Evolutionary conservation across 2,797 vertebrate genomes (phyloP).

Genomic region (Sardinella longiceps): DNA sequence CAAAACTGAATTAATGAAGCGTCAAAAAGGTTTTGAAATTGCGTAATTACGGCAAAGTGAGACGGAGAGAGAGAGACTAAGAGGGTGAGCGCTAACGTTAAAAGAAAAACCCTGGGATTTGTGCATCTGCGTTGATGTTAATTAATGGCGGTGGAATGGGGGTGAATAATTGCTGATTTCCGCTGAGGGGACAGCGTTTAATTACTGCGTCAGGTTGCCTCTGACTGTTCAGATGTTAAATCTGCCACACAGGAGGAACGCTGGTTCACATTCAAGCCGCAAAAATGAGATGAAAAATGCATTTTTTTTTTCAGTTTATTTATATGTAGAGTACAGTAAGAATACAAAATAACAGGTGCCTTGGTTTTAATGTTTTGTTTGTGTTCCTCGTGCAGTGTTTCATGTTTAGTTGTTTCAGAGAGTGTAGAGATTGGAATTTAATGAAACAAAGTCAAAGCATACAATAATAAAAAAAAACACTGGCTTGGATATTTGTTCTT

Average conservation of each 20-base stretch:
- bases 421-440: slow-evolving; percentile 11
- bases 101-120: slow-evolving; percentile 19
- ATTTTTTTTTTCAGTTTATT: background rate
- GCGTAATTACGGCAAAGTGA: slow-evolving; percentile 22
- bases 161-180: slow-evolving; percentile 63
- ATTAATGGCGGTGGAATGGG: slow-evolving; percentile 60
- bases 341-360: background rate
- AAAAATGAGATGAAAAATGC: background rate
- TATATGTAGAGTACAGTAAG: background rate
- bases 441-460: background rate
- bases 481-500: background rate
- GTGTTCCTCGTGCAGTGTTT: background rate
- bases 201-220: slow-evolving; percentile 44
- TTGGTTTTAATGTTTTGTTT: background rate
- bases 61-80: background rate
- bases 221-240: slow-evolving; percentile 31
- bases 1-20: slow-evolving; percentile 29
- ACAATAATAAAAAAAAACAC: background rate
- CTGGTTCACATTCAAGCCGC: background rate
- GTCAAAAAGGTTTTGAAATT: slow-evolving; percentile 11
- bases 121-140: slow-evolving; percentile 42
- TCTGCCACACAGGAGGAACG: slow-evolving; percentile 29
- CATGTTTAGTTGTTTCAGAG: background rate
- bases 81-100: background rate
- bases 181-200: slow-evolving; percentile 48